Percentiles rank a stretch among this genome's conserved stretches.
These are phyloP conservation scores for Euspilapteryx auroguttella DNA, from an alignment of 2,888 invertebrate species.

Conservation along the genomic window DNA sequence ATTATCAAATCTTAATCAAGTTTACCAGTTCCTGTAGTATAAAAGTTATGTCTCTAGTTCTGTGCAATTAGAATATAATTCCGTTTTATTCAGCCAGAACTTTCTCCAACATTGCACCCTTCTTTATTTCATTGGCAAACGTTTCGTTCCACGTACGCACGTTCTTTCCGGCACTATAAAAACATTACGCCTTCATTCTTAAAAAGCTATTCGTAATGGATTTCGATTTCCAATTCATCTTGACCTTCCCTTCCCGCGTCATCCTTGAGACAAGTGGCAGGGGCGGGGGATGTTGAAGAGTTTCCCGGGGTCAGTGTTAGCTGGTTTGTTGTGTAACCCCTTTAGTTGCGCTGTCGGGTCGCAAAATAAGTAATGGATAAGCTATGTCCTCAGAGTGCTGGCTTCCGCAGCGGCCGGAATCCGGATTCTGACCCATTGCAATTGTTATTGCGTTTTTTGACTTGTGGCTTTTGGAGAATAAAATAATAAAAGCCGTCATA, in stretches of 20 bases:
- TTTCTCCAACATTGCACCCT: no score
- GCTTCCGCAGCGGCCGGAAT: conserved; percentile 20
- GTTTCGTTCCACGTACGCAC: conserved; percentile 4
- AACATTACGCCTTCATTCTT: conserved; percentile 14
- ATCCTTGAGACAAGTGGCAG: background rate
- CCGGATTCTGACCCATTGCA: background rate
- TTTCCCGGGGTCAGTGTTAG: conserved; percentile 1
- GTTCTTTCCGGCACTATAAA: conserved; percentile 14
- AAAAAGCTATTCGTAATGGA: conserved; percentile 13
- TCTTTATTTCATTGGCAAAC: no score
- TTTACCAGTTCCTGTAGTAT: no score
- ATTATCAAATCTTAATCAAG: no score
- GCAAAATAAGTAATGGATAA: conserved; percentile 32
- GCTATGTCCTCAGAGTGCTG: conserved; percentile 38
- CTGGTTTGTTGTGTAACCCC: conserved; percentile 27
- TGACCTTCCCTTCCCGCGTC: background rate
- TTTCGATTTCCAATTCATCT: conserved; percentile 8
- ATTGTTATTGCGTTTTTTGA: background rate
- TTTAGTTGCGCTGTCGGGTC: conserved; percentile 22
- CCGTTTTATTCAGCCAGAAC: no score
- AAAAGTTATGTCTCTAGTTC: no score
- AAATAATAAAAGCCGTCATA: no score
- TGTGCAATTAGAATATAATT: no score
- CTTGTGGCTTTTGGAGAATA: no score
- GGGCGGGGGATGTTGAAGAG: no score